A percentile compares a stretch with the other conserved stretches of the same genome.
phyloP scores from a whole-genome alignment of 2,113 vertebrate species.

The Thryonomys swinderianus region DNA sequence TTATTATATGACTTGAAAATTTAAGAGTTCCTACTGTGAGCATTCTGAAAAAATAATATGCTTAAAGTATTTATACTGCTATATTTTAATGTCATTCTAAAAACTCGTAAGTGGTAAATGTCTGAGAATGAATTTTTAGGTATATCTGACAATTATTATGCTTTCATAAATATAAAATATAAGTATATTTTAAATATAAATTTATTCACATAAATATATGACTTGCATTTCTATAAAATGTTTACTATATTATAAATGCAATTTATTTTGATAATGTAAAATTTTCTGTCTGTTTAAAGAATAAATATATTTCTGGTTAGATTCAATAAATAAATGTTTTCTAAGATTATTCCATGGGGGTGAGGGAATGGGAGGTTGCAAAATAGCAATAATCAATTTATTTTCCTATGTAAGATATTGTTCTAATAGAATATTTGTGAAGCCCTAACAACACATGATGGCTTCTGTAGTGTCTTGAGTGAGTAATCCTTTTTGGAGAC shows the following conservation, averaged over 20 bases:
- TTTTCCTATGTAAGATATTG: not conserved
- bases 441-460: not conserved
- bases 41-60: conserved; percentile 36
- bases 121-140: conserved; percentile 30
- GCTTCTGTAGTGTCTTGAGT: conserved; percentile 32
- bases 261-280: conserved; percentile 34
- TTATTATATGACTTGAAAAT: conserved; percentile 42
- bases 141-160: not conserved
- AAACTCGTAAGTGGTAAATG: conserved; percentile 44
- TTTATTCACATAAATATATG: not conserved
- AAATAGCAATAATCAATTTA: conserved; percentile 47
- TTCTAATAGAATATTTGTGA: conserved; percentile 36
- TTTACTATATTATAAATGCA: conserved; percentile 10
- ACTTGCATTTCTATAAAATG: not conserved
- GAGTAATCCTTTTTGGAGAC: not conserved
- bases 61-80: conserved; percentile 44
- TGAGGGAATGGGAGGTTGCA: not conserved
- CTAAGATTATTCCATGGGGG: not conserved
- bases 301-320: conserved; percentile 48
- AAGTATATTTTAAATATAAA: not conserved
- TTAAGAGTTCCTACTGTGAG: conserved; percentile 33
- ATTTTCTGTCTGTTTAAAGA: conserved; percentile 22
- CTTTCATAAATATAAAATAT: not conserved
- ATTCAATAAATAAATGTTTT: conserved; percentile 28
- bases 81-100: conserved; percentile 28